These are phyloP conservation scores for Diabrotica undecimpunctata DNA, from an alignment of 1,140 invertebrate species.

Conservation along the genomic window DNA sequence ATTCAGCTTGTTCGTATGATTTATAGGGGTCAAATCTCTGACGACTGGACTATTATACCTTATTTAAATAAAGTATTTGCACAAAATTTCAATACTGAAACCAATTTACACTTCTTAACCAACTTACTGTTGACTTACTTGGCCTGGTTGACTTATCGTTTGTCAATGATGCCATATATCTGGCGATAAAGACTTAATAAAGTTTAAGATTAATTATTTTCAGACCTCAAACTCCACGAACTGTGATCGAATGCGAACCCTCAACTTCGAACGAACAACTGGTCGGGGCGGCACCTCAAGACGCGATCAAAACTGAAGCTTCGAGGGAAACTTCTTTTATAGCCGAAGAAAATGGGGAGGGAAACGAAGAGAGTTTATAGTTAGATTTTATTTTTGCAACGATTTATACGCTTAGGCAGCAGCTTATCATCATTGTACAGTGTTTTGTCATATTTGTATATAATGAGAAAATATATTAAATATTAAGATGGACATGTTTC, in stretches of 20 bases:
- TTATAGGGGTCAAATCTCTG: no score
- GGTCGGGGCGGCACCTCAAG: constrained; percentile 35
- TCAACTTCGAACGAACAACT: constrained; percentile 16
- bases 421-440: constrained; percentile 3
- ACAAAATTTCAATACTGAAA: no score
- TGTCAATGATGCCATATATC: no score
- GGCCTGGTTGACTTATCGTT: no score
- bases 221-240: constrained; percentile 41
- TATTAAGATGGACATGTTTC: not conserved
- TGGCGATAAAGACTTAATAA: no score
- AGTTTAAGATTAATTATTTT: not conserved
- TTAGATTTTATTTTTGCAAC: not conserved
- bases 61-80: no score
- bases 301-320: constrained; percentile 35
- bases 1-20: no score
- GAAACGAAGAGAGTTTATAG: constrained; percentile 52
- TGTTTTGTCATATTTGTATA: constrained; percentile 4
- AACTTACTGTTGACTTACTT: no score
- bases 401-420: not conserved
- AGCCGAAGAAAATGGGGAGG: constrained; percentile 54
- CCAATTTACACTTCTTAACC: no score
- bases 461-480: not conserved
- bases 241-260: constrained; percentile 31
- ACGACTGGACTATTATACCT: no score
- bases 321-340: constrained; percentile 71